Conservation (phyloP, 1,140 invertebrate species). For the Apocrypta bakeri region DNA sequence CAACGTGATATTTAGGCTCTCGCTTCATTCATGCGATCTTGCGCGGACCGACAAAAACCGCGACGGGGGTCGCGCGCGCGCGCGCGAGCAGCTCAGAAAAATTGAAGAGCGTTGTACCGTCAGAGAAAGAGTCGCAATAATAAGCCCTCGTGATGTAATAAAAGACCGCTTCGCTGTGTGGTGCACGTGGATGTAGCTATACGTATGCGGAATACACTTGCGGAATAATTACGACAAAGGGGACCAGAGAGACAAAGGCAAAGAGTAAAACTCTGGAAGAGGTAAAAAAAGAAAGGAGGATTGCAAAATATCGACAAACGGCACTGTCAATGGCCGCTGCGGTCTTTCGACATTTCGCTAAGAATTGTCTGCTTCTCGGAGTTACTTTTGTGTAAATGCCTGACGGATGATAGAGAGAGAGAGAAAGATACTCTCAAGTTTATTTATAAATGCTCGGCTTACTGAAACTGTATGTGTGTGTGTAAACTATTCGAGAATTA, state of each 20-base stretch:
- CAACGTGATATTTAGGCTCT: conserved; percentile 10
- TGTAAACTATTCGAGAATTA: too few species aligned
- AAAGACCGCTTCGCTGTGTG: too few species aligned
- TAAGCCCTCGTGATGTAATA: conserved; percentile 48
- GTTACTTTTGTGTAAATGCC: too few species aligned
- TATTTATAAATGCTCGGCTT: too few species aligned
- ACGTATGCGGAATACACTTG: not conserved
- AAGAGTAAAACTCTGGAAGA: not conserved
- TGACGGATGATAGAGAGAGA: too few species aligned
- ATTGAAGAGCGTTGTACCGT: conserved; percentile 38
- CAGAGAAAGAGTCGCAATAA: conserved; percentile 46
- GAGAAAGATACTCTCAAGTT: too few species aligned
- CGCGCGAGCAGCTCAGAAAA: conserved; percentile 27
- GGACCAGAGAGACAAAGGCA: not conserved
- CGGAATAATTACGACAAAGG: conserved; percentile 35
- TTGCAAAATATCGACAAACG: not conserved
- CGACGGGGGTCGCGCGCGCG: not conserved
- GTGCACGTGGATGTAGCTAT: conserved; percentile 1
- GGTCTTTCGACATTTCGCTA: not conserved
- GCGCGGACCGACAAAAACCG: not conserved
- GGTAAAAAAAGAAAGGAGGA: not conserved
- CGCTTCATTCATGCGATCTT: conserved; percentile 10
- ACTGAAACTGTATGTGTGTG: too few species aligned
- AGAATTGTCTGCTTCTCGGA: too few species aligned
- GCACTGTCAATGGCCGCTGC: not conserved